Evolutionary conservation across 2,113 vertebrate species (phyloP), one percentile per base, ranked within the genome.

Genomic region (Haemorhous mexicanus): DNA sequence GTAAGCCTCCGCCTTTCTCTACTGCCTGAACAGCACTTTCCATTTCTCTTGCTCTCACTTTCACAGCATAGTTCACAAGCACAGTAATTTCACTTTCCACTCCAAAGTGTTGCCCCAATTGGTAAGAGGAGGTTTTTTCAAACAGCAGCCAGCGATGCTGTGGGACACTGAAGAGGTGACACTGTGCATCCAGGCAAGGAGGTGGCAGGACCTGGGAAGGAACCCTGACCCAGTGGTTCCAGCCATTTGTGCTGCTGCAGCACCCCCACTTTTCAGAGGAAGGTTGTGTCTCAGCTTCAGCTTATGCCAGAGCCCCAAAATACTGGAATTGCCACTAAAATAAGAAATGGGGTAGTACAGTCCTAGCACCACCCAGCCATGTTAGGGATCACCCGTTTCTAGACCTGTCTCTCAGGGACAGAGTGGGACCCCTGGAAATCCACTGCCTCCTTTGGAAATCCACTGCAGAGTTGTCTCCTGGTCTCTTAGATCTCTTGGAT

Each of bases 171-270:
- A 50, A n/a, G 56, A 68, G 52, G 13, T 53, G 73, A 80, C 37
- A 37, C 0, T 2, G 8, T 2, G 10, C 44, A 90, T 32, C 10
- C 1, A 3, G 43, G 32, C 43, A 59, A 27, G 43, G 27, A 61
- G n/a, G 39, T 80, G 52, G 47, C 69, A 61, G 30, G 43, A n/a
- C 10, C 6, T 6, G 30, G 8, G n/a, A 61, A 44, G 27, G 18
- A 10, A 22, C 15, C 16, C 56, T 7, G 22, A 49, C 16, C 22
- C 52, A 32, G 23, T 4, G 23, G 49, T 49, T 88, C 66, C 83
- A 44, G 46, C 32, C 8, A 1, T 5, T 21, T 0, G 0, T 3
- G 16, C 59, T 70, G 33, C 16, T 14, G 11, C 70, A 75, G 39
- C 15, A 72, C 12, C 28, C 22, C 14, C 13, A 13, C 12, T 59